Evolutionary conservation across 2,888 invertebrate genomes (phyloP), one percentile per base, ranked within the genome.

Genomic region (Andrena dorsata): DNA sequence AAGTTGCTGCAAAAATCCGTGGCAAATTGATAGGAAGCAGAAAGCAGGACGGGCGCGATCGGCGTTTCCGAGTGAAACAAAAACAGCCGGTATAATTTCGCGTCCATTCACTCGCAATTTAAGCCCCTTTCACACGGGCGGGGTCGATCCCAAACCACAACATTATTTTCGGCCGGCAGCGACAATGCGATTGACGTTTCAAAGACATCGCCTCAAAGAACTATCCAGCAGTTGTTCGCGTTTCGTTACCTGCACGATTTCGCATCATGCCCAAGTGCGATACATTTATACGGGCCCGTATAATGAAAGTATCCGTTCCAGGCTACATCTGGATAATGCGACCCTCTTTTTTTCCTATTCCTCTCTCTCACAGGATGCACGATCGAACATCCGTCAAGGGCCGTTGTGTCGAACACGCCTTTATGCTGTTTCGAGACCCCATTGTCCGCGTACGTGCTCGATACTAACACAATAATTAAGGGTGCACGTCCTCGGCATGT

Each of bases 151-250:
- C 84, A 90, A 91, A 91, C 91, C 92, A 89, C 92, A 92, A 90
- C 90, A 90, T 90, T 86, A 88, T 88, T 89, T 89, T 90, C 82
- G 76, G 56, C 71, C 83, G 73, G 88, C 90, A 87, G 90, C 88
- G 73, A 88, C 90, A 88, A 90, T 88, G 60, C 79, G 86, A 89
- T 88, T 87, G 89, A 88, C 84, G 80, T 85, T 89, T 90, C 88
- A 87, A 87, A 91, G 90, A 90, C 90, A 74, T 63, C 56, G 47
- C 56, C 30, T 70, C 82, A 83, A 82, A 81, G 89, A 80, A 84
- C 82, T 87, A 89, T 91, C 88, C 80, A 90, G 91, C 92, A 92
- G 91, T 92, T 92, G 92, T 89, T 87, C 86, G 82, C 81, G 85
- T 90, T 90, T 90, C 87, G 82, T 88, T 92, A 90, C 88, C 88